Base-by-base conservation (phyloP, 2,797 vertebrate genomes). In the Buceros bicornis region DNA sequence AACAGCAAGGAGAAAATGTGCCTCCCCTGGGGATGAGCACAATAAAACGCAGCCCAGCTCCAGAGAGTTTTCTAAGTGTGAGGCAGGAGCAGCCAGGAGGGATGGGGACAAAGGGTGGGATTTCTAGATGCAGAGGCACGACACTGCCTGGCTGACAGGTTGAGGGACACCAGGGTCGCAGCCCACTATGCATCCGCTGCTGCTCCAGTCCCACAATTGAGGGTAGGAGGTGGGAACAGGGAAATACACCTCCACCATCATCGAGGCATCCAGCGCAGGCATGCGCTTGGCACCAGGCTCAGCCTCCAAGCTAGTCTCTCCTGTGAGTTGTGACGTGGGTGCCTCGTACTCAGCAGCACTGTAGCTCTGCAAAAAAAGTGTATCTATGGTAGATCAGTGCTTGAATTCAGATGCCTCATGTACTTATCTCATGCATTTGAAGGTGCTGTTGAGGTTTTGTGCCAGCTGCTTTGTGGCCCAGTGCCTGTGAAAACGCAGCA, bases 381-480 rank as follows among this genome's bases (percentile, higher is more conserved):
- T 7, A 24, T 6, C 45, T 18, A 8, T 24, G 40, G 71, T 58
- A 65, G 28, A 15, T 20, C 5, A 35, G 20, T 2, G 3, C 48
- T 31, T 16, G 22, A 50, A 12, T 61, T 57, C 35, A 29, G 69
- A 14, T 19, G 37, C 13, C 43, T 33, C 43, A 2, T 12, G 0
- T 8, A 6, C 10, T 37, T 31, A 8, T 4, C 51, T 11, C 13
- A 11, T 5, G 24, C 40, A 3, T 10, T 1, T 12, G 62, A n/a
- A 37, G 67, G 28, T 80, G 69, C 62, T 21, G 26, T 21, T 25
- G 74, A 60, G 40, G 13, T 11, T 35, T 40, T 28, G 50, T 42
- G 56, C 21, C 56, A 28, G 50, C 2, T 0, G 2, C 50, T 45
- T 26, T 14, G 25, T 33, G 54, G 47, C 40, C 48, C 20, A 1